Evolutionary conservation across 2,797 vertebrate genomes (phyloP).

Genomic region (Tapirus indicus): DNA sequence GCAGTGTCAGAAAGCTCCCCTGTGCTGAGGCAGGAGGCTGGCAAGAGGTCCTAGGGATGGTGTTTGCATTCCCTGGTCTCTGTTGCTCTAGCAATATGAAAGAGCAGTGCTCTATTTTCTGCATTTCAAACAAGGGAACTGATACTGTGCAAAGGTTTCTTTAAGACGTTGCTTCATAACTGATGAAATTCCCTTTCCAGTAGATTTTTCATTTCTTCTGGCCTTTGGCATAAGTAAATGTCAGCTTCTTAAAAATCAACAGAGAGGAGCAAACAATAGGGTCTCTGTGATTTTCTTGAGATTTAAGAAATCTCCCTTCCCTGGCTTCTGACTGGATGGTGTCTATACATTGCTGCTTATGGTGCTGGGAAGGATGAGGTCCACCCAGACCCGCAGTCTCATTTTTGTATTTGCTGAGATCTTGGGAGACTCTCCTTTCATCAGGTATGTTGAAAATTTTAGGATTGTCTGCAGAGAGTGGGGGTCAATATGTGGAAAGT

Average conservation of each 20-base stretch:
- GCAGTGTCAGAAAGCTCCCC: slow-evolving; percentile 58
- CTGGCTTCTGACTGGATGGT: slow-evolving; percentile 69
- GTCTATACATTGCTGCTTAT: slow-evolving; percentile 57
- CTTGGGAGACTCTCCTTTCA: slow-evolving; percentile 69
- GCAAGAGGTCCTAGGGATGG: slow-evolving; percentile 48
- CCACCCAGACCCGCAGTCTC: slow-evolving; percentile 64
- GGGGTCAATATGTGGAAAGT: slow-evolving; percentile 53
- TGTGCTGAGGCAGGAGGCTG: slow-evolving; percentile 3
- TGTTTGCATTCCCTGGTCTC: slow-evolving; percentile 45
- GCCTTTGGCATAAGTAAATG: slow-evolving; percentile 81
- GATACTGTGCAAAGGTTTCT: slow-evolving; percentile 73
- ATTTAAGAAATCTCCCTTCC: slow-evolving; percentile 74
- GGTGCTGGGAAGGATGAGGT: slow-evolving; percentile 64
- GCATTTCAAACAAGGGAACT: slow-evolving; percentile 69
- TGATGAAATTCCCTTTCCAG: slow-evolving; percentile 69
- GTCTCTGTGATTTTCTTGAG: slow-evolving; percentile 80
- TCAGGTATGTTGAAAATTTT: slow-evolving; percentile 69
- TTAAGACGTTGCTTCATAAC: slow-evolving; percentile 74
- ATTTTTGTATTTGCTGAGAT: slow-evolving; percentile 75
- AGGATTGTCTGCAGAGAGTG: slow-evolving; percentile 47
- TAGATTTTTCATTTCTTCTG: slow-evolving; percentile 77
- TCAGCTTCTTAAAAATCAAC: slow-evolving; percentile 77
- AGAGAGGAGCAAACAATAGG: slow-evolving; percentile 77
- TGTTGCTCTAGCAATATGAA: slow-evolving; percentile 65
- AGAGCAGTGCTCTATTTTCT: slow-evolving; percentile 60